Conservation (phyloP, 1,140 invertebrate genomes). For the Tenebrio molitor region DNA sequence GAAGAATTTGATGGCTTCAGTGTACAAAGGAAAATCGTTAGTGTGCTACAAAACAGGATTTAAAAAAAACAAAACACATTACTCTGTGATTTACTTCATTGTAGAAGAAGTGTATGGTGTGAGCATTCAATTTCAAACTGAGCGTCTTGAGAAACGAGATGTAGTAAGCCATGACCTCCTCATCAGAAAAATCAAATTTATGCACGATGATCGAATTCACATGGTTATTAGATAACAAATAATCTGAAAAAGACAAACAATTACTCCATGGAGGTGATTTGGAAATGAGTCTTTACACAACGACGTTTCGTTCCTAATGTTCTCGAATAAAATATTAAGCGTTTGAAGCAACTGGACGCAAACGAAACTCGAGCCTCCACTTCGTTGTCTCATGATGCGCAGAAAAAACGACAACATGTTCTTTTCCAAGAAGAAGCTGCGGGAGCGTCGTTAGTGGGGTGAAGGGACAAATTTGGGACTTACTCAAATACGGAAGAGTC, state of each 20-base stretch:
- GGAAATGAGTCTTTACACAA: slow-evolving; percentile 85
- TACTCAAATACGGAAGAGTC: slow-evolving; percentile 99
- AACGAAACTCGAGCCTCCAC: slow-evolving; percentile 91
- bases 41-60: slow-evolving; percentile 84
- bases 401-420: slow-evolving; percentile 99
- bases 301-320: slow-evolving; percentile 98
- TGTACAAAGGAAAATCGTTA: slow-evolving; percentile 99
- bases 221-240: slow-evolving; percentile 99
- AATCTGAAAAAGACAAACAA: slow-evolving; percentile 83
- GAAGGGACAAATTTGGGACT: slow-evolving; percentile 66
- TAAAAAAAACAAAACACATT: slow-evolving; percentile 12
- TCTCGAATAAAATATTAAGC: slow-evolving; percentile 99
- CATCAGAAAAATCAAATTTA: slow-evolving; percentile 99
- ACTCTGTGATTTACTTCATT: slow-evolving; percentile 86
- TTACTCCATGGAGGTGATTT: slow-evolving; percentile 6
- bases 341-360: slow-evolving; percentile 98
- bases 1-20: slow-evolving; percentile 99
- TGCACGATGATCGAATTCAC: slow-evolving; percentile 99
- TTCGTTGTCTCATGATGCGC: slow-evolving; percentile 97
- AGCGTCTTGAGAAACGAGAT: slow-evolving; percentile 99
- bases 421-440: slow-evolving; percentile 98
- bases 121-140: slow-evolving; percentile 97
- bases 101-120: slow-evolving; percentile 99
- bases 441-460: slow-evolving; percentile 63
- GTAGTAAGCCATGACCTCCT: slow-evolving; percentile 99